phyloP scores from a whole-genome alignment of 2,113 vertebrate species.

The Numida meleagris region DNA sequence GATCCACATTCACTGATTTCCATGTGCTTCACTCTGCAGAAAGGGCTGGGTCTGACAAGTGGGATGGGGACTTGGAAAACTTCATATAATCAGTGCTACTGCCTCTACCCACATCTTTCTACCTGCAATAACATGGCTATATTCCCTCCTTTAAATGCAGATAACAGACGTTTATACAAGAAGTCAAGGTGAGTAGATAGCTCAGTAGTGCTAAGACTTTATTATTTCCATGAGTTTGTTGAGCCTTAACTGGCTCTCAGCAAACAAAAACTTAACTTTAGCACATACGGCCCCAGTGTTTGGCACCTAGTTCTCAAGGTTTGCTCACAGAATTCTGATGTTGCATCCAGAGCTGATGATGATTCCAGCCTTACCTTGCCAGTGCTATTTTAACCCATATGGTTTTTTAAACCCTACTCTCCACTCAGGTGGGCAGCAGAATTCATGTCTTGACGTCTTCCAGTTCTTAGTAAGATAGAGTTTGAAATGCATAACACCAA shows the following conservation, averaged over 20 bases:
- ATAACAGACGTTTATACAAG: background rate
- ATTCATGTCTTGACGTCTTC: background rate
- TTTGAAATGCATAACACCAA: background rate
- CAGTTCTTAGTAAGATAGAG: background rate
- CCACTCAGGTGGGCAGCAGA: background rate
- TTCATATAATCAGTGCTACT: rapidly evolving
- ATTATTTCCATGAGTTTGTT: background rate
- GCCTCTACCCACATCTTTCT: background rate
- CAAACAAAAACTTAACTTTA: background rate
- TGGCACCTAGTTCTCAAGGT: background rate
- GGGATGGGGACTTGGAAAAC: background rate
- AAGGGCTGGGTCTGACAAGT: rapidly evolving
- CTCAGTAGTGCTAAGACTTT: background rate
- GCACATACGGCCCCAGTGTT: no score
- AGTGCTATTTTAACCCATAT: background rate
- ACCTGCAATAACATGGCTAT: rapidly evolving
- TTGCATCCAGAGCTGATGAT: background rate
- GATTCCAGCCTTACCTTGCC: background rate
- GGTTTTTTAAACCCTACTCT: background rate
- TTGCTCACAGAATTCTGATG: background rate
- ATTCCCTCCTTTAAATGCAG: background rate
- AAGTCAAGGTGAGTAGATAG: background rate
- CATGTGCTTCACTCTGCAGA: rapidly evolving
- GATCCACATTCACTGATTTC: background rate
- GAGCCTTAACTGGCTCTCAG: background rate